Percentiles rank a stretch among this genome's conserved stretches.
Conservation (phyloP, 2,797 vertebrate genomes). For the Sardinella longiceps region DNA sequence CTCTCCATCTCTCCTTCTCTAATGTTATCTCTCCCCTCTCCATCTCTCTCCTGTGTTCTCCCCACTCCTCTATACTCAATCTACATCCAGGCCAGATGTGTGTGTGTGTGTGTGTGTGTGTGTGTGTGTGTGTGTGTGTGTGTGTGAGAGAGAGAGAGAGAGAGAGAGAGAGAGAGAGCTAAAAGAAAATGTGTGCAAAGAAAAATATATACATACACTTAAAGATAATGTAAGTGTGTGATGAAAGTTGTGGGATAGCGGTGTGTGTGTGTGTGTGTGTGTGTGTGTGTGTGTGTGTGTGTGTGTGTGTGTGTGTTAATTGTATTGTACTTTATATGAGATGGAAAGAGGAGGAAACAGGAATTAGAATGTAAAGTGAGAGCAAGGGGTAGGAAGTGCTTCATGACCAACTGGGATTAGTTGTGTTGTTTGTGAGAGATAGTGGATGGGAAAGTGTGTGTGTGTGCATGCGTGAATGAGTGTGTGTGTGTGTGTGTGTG, state of each 20-base stretch:
- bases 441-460: neutral
- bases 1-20: neutral
- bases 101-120: conserved; percentile 38
- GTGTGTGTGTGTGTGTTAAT: neutral
- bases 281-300: neutral
- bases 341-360: too few relatives aligned
- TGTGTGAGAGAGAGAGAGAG: too few relatives aligned
- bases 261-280: conserved; percentile 2
- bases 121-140: conserved; percentile 36
- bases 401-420: too few relatives aligned
- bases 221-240: too few relatives aligned
- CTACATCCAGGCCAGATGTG: neutral
- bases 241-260: neutral
- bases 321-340: too few relatives aligned
- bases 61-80: neutral
- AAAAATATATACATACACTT: too few relatives aligned
- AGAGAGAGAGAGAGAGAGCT: too few relatives aligned
- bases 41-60: conserved; percentile 24
- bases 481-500: conserved; percentile 14
- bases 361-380: too few relatives aligned
- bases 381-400: too few relatives aligned
- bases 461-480: too few relatives aligned
- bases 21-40: neutral
- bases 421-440: neutral
- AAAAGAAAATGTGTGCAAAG: too few relatives aligned